Evolutionary conservation across 2,797 vertebrate genomes (phyloP), one percentile per base, ranked within the genome.

Genomic region (Argyrosomus regius): DNA sequence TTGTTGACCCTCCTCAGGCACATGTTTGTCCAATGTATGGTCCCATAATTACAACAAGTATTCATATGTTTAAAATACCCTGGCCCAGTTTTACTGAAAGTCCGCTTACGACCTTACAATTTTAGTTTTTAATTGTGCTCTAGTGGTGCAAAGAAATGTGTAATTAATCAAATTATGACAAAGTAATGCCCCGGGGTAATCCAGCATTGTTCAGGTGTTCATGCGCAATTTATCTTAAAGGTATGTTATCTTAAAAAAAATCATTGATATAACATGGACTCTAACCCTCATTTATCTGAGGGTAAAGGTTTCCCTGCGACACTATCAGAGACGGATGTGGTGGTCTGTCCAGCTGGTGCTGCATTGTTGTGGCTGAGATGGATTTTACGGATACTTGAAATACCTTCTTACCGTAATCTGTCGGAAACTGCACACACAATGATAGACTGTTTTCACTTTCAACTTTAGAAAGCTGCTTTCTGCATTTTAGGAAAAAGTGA

Each of bases 251-350:
- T 26, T 22, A 41, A 41, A 26, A 50, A n/a, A n/a, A 35, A 7
- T 20, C 1, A 50, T 5, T 26, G 8, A 16, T 3, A 39, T 41
- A 14, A 35, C 5, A 48, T 18, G 14, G 12, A 26, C 14, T 3
- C 16, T 46, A 24, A 57, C 3, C 14, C 56, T 54, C 20, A 59
- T 59, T 46, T 26, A 53, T 35, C n/a, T 70, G 18, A 62, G 9
- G 2, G 14, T 17, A 12, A 3, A 54, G 24, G 9, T 60, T 48
- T 63, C 45, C 49, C 12, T 58, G 3, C 13, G 10, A 18, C 18
- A 56, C 12, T 24, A 7, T 71, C 52, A 31, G 28, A 35, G 48
- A 60, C 77, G 52, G 20, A 72, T 57, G 12, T n/a, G 28, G 18
- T 43, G 14, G 16, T 6, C 3, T 65, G 11, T 13, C 9, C 18